Conservation (phyloP, 1,140 invertebrate species). For the Bombus sylvicola region DNA sequence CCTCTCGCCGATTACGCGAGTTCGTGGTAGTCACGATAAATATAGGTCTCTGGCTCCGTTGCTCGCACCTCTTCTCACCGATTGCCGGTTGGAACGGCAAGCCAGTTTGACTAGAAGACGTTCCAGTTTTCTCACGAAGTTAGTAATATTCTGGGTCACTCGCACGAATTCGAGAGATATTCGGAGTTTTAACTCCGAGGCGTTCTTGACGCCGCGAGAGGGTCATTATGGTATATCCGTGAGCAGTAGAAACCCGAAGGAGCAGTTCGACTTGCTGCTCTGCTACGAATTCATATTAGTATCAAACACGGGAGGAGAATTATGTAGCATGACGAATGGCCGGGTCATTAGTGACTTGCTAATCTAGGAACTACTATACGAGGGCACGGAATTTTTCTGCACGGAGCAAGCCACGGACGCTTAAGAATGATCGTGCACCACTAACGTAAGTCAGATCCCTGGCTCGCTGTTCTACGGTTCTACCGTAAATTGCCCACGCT, state of each 20-base stretch:
- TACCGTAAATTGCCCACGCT: constrained; percentile 15
- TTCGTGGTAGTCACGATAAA: constrained; percentile 38
- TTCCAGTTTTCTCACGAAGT: constrained; percentile 50
- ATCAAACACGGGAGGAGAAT: constrained; percentile 26
- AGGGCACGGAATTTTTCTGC: constrained; percentile 2
- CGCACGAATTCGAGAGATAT: constrained; percentile 43
- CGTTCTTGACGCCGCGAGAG: background rate
- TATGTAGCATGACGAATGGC: constrained; percentile 39
- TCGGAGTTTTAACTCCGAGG: background rate
- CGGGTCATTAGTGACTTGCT: constrained; percentile 46
- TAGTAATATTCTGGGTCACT: constrained; percentile 52
- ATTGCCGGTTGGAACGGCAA: constrained; percentile 36
- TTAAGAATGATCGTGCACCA: constrained; percentile 4
- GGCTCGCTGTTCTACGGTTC: background rate
- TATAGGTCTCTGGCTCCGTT: constrained; percentile 55
- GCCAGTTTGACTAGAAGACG: constrained; percentile 54
- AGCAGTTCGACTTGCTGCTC: background rate
- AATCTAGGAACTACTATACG: constrained; percentile 34
- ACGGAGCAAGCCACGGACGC: background rate
- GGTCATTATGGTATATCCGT: constrained; percentile 2
- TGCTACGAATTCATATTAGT: constrained; percentile 8
- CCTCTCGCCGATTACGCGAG: constrained; percentile 45
- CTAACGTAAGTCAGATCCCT: background rate
- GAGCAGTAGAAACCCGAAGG: background rate
- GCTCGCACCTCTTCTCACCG: constrained; percentile 47